A percentile compares a stretch with the other conserved stretches of the same genome.
Evolutionary conservation across 1,140 invertebrate genomes (phyloP).

Genomic region (Brachionus calyciflorus): DNA sequence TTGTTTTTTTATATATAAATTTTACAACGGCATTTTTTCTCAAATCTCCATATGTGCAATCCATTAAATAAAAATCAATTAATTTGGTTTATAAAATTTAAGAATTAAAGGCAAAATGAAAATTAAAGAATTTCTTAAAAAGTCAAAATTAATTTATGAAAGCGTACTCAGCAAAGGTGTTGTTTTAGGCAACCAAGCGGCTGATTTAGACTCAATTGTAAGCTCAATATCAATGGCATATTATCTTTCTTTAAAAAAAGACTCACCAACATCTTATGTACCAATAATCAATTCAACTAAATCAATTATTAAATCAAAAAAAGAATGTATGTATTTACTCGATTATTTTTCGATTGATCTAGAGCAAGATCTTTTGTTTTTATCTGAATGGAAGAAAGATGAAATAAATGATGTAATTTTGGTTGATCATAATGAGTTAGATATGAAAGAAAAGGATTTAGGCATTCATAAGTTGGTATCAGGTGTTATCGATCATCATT

Average conservation of each 20-base stretch:
- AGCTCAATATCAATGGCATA: slow-evolving; percentile 37
- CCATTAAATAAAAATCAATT: neutral
- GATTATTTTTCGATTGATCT: slow-evolving; percentile 23
- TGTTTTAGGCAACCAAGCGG: slow-evolving; percentile 38
- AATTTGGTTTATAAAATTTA: neutral
- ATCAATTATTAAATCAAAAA: slow-evolving; percentile 20
- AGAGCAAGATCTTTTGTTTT: neutral
- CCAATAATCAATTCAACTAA: slow-evolving; percentile 28
- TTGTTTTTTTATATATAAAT: no score
- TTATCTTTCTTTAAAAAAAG: neutral
- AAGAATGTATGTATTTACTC: slow-evolving; percentile 43
- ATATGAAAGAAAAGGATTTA: slow-evolving; percentile 16
- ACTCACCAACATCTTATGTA: neutral
- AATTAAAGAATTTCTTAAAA: neutral
- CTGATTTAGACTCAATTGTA: slow-evolving; percentile 46
- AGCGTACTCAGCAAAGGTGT: neutral
- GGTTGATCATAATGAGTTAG: slow-evolving; percentile 44
- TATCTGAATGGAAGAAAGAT: neutral
- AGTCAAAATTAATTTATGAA: neutral
- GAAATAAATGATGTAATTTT: neutral
- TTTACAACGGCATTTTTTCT: no score
- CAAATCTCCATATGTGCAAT: neutral
- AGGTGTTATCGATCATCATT: slow-evolving; percentile 35
- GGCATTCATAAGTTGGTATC: neutral
- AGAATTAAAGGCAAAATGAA: no score